A percentile compares a stretch with the other conserved stretches of the same genome.
Evolutionary conservation across 2,888 invertebrate species (phyloP).

Genomic region (Lingula anatina): DNA sequence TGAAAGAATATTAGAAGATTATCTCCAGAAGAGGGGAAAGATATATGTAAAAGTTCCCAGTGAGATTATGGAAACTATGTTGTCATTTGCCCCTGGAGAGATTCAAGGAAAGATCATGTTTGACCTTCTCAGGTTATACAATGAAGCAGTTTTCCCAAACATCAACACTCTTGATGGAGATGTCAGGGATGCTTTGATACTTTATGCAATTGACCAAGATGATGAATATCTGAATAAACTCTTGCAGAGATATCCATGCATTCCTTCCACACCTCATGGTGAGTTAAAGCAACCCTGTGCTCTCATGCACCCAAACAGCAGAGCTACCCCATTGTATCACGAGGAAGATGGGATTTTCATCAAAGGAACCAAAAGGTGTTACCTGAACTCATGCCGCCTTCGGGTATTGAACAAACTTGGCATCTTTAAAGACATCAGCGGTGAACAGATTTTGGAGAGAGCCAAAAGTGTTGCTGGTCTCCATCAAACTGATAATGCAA

Average conservation of each 20-base stretch:
- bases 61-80: too few relatives aligned
- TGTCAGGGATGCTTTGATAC: too few relatives aligned
- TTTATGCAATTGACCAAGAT: too few relatives aligned
- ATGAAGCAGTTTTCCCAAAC: too few relatives aligned
- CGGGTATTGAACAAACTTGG: constrained; percentile 15
- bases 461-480: constrained; percentile 12
- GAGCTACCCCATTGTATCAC: constrained; percentile 17
- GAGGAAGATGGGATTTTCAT: constrained; percentile 27
- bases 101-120: too few relatives aligned
- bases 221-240: too few relatives aligned
- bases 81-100: too few relatives aligned
- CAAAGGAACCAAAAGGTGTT: constrained; percentile 5
- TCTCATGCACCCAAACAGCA: constrained; percentile 21
- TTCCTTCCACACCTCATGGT: constrained; percentile 23
- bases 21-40: too few relatives aligned
- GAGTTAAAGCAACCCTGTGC: constrained; percentile 17
- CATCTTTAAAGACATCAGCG: constrained; percentile 17
- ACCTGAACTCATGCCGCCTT: constrained; percentile 3
- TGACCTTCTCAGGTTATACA: too few relatives aligned
- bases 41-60: too few relatives aligned
- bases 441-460: constrained; percentile 17
- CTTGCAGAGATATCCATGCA: constrained; percentile 14
- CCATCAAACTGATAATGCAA: background rate
- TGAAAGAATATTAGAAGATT: too few relatives aligned
- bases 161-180: too few relatives aligned